Base-by-base conservation (phyloP, 2,113 vertebrate species). In the Sylvia atricapilla region DNA sequence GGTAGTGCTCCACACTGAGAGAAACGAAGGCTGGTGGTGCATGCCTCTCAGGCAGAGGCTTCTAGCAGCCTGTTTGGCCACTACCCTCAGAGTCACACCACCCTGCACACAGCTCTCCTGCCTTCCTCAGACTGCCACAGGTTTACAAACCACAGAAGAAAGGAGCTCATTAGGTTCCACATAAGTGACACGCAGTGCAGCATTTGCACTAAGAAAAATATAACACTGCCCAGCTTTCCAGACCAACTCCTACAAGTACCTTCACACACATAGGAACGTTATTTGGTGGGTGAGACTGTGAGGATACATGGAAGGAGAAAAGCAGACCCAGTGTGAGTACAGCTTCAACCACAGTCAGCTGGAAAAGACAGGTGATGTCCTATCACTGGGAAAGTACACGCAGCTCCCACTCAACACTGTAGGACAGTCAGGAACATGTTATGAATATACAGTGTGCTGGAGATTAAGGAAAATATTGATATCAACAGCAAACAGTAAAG, bases 101-200 rank as follows among this genome's bases (percentile, higher is more conserved):
- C 15, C 7, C 39, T 23, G 31, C 12, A 46, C 74, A 62, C 0
- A 0, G 5, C 27, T 49, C 39, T 67, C 14, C 33, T 2, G 8
- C 63, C 50, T 24, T 43, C 39, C 19, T 60, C 58, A 37, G 41
- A 12, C 50, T 49, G 18, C 67, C 14, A 33, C 31, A 55, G 35
- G 23, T 43, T 89, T 46, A 39, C 69, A 47, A 15, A 16, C 9
- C 21, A 22, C 8, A 30, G 2, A 19, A 63, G 33, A 13, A 56
- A 14, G 8, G 27, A 88, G 21, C 9, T 84, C 31, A 33, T 13
- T 30, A 59, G 28, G 31, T 24, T 19, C 23, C 49, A 22, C 21
- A 6, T 7, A 43, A 70, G 11, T 0, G 9, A 80, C 9, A 58
- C 11, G 27, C 0, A 41, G 13, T 0, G 0, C 15, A 55, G 37